These are phyloP conservation scores for Littorina saxatilis DNA, from an alignment of 1,140 invertebrate species.

Conservation along the genomic window DNA sequence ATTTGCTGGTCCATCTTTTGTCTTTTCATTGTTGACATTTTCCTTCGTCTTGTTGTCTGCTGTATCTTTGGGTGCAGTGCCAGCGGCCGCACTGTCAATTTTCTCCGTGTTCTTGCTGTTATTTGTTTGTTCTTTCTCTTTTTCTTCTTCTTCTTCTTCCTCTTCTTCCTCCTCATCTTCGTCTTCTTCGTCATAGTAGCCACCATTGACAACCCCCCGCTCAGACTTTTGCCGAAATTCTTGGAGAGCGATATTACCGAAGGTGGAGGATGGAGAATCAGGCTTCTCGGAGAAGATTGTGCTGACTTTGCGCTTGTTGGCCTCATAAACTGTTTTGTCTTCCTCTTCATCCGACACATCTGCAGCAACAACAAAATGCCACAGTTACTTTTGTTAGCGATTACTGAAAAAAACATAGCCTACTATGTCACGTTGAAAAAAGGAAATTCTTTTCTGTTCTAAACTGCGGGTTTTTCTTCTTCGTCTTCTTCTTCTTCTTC, in stretches of 20 bases:
- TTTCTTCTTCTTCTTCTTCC: neutral
- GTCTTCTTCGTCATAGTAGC: neutral
- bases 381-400: too few relatives aligned
- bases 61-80: neutral
- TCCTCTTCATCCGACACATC: constrained; percentile 25
- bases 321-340: neutral
- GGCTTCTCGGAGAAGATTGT: neutral
- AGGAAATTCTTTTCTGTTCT: neutral
- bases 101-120: neutral
- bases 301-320: neutral
- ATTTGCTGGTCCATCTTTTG: neutral
- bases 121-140: neutral
- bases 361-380: neutral
- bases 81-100: neutral
- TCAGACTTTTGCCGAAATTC: neutral
- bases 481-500: too few relatives aligned
- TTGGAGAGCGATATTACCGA: neutral
- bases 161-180: neutral
- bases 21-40: neutral
- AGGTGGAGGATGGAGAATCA: neutral
- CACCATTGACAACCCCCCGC: neutral
- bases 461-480: neutral
- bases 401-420: too few relatives aligned
- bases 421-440: neutral
- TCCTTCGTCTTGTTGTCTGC: neutral